Conservation (phyloP, 2,113 vertebrate species). For the Engraulis encrasicolus region DNA sequence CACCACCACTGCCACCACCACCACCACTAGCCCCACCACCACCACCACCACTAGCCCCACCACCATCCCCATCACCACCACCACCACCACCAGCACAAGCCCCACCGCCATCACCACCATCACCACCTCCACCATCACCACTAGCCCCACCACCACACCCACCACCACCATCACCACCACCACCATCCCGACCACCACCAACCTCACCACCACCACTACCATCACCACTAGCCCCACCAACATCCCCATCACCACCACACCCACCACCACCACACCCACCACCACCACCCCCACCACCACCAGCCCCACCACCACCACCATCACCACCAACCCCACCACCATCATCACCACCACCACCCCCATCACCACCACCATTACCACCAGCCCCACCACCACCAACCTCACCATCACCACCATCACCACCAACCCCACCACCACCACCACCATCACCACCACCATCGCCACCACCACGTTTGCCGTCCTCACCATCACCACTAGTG, state of each 20-base stretch:
- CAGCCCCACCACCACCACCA: background rate
- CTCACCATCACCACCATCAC: background rate
- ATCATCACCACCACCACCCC: background rate
- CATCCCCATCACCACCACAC: background rate
- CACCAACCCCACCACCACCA: background rate
- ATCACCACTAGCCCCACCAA: background rate
- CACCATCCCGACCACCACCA: background rate
- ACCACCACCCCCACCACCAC: background rate
- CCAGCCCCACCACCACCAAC: background rate
- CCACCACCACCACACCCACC: too few species aligned
- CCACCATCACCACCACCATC: background rate
- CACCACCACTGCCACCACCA: background rate
- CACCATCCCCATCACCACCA: background rate
- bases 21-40: too few species aligned
- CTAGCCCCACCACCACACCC: background rate
- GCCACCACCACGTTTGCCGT: background rate
- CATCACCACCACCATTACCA: background rate
- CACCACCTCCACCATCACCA: background rate
- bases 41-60: too few species aligned
- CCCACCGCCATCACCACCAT: too few species aligned
- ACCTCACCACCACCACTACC: background rate
- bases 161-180: background rate
- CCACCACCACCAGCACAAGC: background rate
- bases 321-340: background rate
- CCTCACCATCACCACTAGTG: background rate